Evolutionary conservation across 2,888 invertebrate genomes (phyloP), one percentile per base, ranked within the genome.

Genomic region (Drosophila heteroneura): DNA sequence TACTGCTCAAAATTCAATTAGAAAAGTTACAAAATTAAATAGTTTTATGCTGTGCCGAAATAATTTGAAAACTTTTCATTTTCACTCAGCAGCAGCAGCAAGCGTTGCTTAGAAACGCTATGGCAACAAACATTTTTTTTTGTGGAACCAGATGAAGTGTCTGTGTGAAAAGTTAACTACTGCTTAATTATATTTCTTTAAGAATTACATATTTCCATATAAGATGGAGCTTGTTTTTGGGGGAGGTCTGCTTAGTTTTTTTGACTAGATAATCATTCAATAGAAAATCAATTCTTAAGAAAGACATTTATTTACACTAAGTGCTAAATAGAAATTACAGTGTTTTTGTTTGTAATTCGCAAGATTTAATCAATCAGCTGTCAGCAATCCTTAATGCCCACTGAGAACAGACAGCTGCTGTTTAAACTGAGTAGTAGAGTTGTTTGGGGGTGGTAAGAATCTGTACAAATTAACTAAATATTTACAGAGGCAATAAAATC

Each of bases 381-480:
- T 47, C 47, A 5, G 28, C 39, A n/a, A 14, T 47, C 28, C 28
- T n/a, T 19, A n/a, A 37, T 19, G 56, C 22, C 49, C 49, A 39
- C 14, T 49, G 37, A n/a, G 51, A 37, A 2, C 26, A 12, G 44
- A 30, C 37, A 51, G 54, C 41, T 54, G 63, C n/a, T n/a, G n/a
- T 14, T 64, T 9, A 39, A 61, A 52, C 26, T 12, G 32, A 32
- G 19, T 6, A n/a, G 30, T 9, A 5, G 16, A 41, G 2, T n/a
- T 14, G 19, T 1, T 6, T 28, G 16, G 0, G 7, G 32, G 14
- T 47, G 33, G 16, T 26, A 47, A 28, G 73, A 83, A 83, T 80
- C 83, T 74, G 32, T 56, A 61, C 56, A 77, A 88, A 85, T 81
- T 82, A 84, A 82, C 82, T 86, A 87, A 87, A 87, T 87, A 87